Base-by-base conservation (phyloP, 1,140 invertebrate species). In the Druon quercuslanigerum region DNA sequence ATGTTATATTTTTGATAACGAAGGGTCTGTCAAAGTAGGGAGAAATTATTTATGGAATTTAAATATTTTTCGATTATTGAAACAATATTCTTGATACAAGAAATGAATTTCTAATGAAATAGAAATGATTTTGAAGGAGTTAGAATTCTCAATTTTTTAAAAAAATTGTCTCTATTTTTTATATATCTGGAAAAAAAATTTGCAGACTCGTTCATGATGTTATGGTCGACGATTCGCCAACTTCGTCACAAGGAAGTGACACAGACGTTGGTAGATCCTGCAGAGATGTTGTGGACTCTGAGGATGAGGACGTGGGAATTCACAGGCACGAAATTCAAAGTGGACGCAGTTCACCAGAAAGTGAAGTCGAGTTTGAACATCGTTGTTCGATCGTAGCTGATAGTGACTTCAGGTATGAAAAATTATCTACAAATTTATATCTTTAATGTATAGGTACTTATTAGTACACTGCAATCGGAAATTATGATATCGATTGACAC, bases 201-300 rank as follows among this genome's bases (percentile, higher is more conserved):
- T 16, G 72, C 85, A 96, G 95, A 80, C 92, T 96, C 85, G 95
- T 96, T 85, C 95, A 95, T 91, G 95, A 95, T 93, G 94, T 96
- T 75, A 92, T 93, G 79, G 89, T 95, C 80, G 95, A 96, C 79
- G 96, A 96, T 76, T 95, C 95, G 1, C 94, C 95, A 17, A 93
- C 92, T 56, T 95, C 95, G 76, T 95, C 95, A 71, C 95, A 95
- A 79, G 89, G 85, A 83, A 95, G 95, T 85, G 95, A 95, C 50
- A 88, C 71, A 0, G 90, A 91, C 3, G 86, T 87, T 50, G 88
- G 75, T 1, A 83, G 87, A 74, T 77, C 85, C 11, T 89, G 87
- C 75, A 83, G 85, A 0, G 86, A 77, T 40, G 75, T 81, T 20
- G 82, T 76, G 3, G 82, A 85, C 19, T 79, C 83, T 77, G 83